These are phyloP conservation scores for Scalopus aquaticus DNA, from an alignment of 2,113 vertebrate species.

Conservation along the genomic window DNA sequence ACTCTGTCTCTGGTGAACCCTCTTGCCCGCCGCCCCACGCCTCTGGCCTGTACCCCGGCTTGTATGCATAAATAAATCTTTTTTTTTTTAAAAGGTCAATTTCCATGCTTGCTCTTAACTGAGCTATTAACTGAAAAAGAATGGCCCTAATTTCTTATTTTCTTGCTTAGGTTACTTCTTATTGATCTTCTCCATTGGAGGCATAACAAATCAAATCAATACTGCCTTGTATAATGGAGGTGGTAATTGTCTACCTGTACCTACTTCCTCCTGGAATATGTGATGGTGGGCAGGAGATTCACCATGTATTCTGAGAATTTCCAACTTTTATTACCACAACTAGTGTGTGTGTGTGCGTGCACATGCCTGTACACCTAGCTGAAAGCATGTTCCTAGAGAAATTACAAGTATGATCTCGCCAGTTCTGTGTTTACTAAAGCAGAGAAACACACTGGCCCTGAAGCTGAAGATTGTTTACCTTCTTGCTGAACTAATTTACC, in stretches of 20 bases:
- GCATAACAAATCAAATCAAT: not conserved
- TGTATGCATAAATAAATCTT: too few relatives aligned
- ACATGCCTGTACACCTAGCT: not conserved
- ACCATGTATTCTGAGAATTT: not conserved
- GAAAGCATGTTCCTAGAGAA: not conserved
- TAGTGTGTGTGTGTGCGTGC: fast-evolving
- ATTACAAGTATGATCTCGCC: not conserved
- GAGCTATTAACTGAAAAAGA: not conserved
- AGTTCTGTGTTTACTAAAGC: not conserved
- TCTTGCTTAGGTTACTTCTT: not conserved
- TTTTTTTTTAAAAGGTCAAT: too few relatives aligned
- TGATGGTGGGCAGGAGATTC: not conserved
- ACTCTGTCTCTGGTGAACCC: too few relatives aligned
- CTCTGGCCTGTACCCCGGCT: too few relatives aligned
- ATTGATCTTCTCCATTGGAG: not conserved
- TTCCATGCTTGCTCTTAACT: too few relatives aligned
- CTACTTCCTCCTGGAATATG: not conserved
- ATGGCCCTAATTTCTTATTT: not conserved
- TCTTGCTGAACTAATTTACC: not conserved
- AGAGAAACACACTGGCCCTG: too few relatives aligned
- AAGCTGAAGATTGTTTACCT: not conserved
- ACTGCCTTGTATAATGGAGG: not conserved
- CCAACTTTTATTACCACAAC: not conserved
- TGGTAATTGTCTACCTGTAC: not conserved
- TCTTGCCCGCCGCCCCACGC: too few relatives aligned